phyloP scores from a whole-genome alignment of 2,888 invertebrate genomes.

The Cryptocephalus primarius region DNA sequence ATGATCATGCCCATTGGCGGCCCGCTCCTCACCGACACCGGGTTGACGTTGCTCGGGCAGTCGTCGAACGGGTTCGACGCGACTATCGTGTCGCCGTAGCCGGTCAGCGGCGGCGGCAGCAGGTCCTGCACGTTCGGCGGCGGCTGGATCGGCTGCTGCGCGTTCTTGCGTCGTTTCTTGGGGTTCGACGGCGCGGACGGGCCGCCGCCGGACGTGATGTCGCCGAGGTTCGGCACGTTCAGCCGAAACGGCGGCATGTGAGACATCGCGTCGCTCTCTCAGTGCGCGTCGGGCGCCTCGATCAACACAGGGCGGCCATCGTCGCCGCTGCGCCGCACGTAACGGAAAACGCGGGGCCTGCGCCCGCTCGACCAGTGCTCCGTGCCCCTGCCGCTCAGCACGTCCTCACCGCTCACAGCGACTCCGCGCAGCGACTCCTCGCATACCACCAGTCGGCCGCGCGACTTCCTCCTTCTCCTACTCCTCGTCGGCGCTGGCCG shows the following conservation, averaged over 20 bases:
- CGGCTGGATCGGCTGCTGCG: constrained; percentile 55
- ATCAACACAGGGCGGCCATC: constrained; percentile 29
- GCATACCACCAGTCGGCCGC: constrained; percentile 6
- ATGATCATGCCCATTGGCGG: constrained; percentile 31
- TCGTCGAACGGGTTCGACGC: constrained; percentile 95
- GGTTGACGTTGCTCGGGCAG: constrained; percentile 48
- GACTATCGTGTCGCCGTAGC: constrained; percentile 87
- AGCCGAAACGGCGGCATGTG: constrained; percentile 36
- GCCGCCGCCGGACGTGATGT: constrained; percentile 31
- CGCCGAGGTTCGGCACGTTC: constrained; percentile 34
- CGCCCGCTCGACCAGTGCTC: constrained; percentile 34
- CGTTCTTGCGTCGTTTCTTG: constrained; percentile 74
- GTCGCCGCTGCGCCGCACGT: constrained; percentile 8
- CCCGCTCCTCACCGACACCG: constrained; percentile 24
- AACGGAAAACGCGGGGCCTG: too few relatives aligned
- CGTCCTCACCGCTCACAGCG: constrained; percentile 37
- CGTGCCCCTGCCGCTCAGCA: constrained; percentile 41
- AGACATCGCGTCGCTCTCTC: constrained; percentile 23
- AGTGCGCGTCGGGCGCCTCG: constrained; percentile 14
- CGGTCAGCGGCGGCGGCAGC: constrained; percentile 75
- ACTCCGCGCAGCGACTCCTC: constrained; percentile 28
- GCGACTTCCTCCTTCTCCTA: not conserved
- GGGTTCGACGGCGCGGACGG: constrained; percentile 73
- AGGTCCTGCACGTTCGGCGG: constrained; percentile 64
- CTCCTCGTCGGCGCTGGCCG: too few relatives aligned